Base-by-base conservation (phyloP, 2,888 invertebrate genomes). In the Xestoiulus laeticollis region DNA sequence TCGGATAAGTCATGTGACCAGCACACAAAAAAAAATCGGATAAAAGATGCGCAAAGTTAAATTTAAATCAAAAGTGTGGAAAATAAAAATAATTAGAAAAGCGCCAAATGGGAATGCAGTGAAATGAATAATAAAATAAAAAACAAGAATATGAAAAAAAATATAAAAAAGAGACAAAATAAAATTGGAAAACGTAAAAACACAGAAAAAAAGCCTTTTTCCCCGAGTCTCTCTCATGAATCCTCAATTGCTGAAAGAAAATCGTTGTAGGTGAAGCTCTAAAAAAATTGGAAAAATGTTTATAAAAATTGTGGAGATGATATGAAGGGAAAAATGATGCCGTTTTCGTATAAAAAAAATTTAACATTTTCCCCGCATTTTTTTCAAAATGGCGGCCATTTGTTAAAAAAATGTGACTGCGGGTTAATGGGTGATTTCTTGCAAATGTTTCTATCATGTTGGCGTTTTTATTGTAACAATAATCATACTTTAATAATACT, bases 1-100 rank as follows among this genome's bases (percentile, higher is more conserved):
- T n/a, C 53, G 53, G 53, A 38, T 53, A 53, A 53, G 53, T 53
- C 53, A 53, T 53, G 53, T 53, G 53, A 53, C 53, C n/a, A 53
- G 53, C 53, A 53, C 53, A 53, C 48, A 48, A 53, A 53, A 53
- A 53, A 53, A 53, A 53, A 4, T 16, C n/a, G 38, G 53, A 53
- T 16, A 53, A n/a, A n/a, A 53, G 53, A 53, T 53, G 53, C 53
- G 53, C 53, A 53, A 53, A 53, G n/a, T 53, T 16, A 53, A 53
- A 19, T 19, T 53, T 53, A 53, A n/a, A 4, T 53, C 53, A 53
- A 53, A 53, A 53, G 16, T 48, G 48, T 38, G n/a, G n/a, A 53
- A 19, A 53, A 53, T 53, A 53, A 53, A 19, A 53, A 53, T 1
- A 53, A 53, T 53, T 38, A 38, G 2, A 53, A 53, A 53, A 53